phyloP scores from a whole-genome alignment of 2,113 vertebrate genomes.

The Cepphus grylle region DNA sequence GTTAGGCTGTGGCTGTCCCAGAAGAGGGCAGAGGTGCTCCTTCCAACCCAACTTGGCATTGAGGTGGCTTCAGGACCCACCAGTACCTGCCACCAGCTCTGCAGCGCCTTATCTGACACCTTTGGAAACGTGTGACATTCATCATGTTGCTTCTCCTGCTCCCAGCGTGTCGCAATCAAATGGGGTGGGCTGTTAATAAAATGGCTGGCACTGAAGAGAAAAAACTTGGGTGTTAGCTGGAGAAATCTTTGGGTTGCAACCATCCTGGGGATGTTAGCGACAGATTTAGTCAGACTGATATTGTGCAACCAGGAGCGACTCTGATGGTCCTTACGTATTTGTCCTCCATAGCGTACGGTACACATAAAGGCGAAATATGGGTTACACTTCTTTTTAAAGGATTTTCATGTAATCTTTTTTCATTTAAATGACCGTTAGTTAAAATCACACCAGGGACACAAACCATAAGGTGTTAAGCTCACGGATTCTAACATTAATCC shows the following conservation, averaged over 20 bases:
- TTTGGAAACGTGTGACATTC: neutral
- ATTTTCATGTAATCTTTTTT: neutral
- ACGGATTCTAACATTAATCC: neutral
- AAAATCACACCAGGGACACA: neutral
- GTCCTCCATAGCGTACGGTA: neutral
- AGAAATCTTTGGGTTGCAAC: neutral
- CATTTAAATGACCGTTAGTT: neutral
- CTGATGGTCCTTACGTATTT: neutral
- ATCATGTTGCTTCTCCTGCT: neutral
- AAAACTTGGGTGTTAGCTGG: neutral
- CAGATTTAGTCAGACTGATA: neutral
- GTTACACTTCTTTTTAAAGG: neutral
- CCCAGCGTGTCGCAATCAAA: rapidly evolving
- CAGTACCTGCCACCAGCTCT: neutral
- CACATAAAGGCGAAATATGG: neutral
- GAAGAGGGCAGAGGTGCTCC: constrained; percentile 58
- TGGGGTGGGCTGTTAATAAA: rapidly evolving
- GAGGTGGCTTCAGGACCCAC: neutral
- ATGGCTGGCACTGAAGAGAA: neutral
- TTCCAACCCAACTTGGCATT: neutral
- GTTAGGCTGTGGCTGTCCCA: neutral
- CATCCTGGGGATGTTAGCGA: neutral
- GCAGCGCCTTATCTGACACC: neutral
- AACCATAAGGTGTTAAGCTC: neutral
- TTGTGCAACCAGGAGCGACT: too few relatives aligned